Conservation (phyloP, 2,113 vertebrate species). For the Sphaerodactylus townsendi region DNA sequence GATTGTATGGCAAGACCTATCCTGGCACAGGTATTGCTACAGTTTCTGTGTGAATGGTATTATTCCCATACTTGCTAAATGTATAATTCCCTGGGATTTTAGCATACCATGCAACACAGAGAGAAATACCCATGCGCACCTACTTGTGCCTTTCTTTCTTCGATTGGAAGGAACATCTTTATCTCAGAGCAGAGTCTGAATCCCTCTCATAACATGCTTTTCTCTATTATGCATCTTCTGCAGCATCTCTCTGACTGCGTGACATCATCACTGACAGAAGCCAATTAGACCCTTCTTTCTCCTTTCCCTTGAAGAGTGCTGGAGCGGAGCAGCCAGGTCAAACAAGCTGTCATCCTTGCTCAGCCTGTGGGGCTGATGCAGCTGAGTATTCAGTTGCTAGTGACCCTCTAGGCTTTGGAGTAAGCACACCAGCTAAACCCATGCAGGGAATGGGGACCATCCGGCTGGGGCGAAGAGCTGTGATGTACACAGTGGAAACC, state of each 20-base stretch:
- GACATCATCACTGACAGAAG: slow-evolving; percentile 20
- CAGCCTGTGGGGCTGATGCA: slow-evolving; percentile 12
- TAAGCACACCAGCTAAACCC: neutral
- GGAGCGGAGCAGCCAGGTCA: slow-evolving; percentile 12
- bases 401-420: neutral
- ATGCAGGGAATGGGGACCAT: slow-evolving; percentile 36
- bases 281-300: slow-evolving; percentile 5
- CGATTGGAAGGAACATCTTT: neutral
- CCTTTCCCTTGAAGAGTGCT: neutral
- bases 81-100: neutral
- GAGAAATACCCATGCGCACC: neutral
- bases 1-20: too few species aligned
- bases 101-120: neutral
- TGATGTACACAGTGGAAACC: slow-evolving; percentile 37
- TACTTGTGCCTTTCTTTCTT: neutral
- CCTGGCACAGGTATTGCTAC: neutral
- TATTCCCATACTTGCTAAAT: neutral
- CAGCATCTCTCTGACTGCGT: neutral
- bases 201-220: neutral
- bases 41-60: neutral
- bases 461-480: slow-evolving; percentile 28
- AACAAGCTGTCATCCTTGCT: slow-evolving; percentile 1
- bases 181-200: neutral
- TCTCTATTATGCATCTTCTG: neutral
- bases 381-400: neutral